Evolutionary conservation across 2,797 vertebrate genomes (phyloP).

Genomic region (Loriculus beryllinus): DNA sequence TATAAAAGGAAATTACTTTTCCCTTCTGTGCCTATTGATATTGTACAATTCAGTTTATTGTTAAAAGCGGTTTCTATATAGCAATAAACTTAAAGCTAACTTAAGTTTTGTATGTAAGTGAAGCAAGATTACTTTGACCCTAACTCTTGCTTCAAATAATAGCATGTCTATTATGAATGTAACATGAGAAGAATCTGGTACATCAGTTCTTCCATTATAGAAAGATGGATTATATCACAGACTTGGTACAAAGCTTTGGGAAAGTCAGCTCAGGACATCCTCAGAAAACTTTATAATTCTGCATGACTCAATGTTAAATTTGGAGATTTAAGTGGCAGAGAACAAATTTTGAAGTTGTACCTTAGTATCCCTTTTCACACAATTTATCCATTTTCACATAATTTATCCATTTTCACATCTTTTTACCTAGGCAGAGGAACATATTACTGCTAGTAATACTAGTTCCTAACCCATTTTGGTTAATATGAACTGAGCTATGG

Average conservation of each 20-base stretch:
- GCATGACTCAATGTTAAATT: background rate
- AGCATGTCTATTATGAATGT: background rate
- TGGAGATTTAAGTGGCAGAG: background rate
- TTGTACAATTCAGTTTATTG: background rate
- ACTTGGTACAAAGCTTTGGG: background rate
- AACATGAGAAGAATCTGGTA: background rate
- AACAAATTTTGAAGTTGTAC: background rate
- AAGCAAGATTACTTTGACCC: background rate
- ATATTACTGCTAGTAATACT: background rate
- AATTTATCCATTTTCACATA: background rate
- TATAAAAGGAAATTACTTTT: constrained; percentile 39
- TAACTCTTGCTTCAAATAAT: background rate
- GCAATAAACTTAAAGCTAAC: background rate
- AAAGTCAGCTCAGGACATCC: background rate
- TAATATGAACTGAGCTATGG: background rate
- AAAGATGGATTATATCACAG: background rate
- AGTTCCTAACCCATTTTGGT: background rate
- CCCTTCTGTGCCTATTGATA: background rate
- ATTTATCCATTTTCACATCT: background rate
- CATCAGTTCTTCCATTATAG: background rate
- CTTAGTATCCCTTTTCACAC: background rate
- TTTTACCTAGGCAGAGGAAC: background rate
- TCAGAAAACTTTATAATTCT: background rate
- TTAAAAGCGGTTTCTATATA: background rate
- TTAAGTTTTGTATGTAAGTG: background rate